Conservation (phyloP, 2,113 vertebrate species). For the Cariama cristata region DNA sequence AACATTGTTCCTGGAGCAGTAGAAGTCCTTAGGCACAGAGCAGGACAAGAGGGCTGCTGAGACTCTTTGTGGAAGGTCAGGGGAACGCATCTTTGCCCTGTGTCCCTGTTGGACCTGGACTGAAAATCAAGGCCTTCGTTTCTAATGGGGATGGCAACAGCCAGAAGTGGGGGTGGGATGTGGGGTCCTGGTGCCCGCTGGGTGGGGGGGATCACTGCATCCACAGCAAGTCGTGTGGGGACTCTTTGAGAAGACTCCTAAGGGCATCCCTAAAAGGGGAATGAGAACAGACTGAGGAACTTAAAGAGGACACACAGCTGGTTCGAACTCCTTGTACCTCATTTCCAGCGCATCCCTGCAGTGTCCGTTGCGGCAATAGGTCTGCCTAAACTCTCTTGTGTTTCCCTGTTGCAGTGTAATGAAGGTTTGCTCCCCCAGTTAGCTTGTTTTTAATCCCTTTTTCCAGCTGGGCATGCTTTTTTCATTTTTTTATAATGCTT, state of each 20-base stretch:
- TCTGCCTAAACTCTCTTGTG: not conserved
- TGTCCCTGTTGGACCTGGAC: not conserved
- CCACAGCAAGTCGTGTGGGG: fast-evolving
- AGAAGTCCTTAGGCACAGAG: not conserved
- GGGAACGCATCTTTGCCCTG: not conserved
- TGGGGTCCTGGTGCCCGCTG: fast-evolving
- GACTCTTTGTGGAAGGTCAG: not conserved
- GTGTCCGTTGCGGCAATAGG: not conserved
- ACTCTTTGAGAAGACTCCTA: not conserved
- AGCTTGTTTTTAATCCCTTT: not conserved
- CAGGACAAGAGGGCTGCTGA: not conserved
- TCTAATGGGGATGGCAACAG: not conserved
- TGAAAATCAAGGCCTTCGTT: not conserved
- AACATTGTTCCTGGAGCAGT: not conserved
- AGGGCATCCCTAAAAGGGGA: not conserved
- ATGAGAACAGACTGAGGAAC: not conserved
- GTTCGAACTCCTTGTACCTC: not conserved
- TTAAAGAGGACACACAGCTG: not conserved
- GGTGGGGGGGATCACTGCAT: not conserved
- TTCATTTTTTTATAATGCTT: slow-evolving; percentile 5
- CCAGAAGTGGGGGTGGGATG: not conserved
- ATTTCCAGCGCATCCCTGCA: not conserved
- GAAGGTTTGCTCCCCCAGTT: not conserved
- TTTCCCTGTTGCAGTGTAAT: not conserved
- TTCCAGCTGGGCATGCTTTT: not conserved